Base-by-base conservation (phyloP, 1,140 invertebrate species). In the Diplogasteroides magnus region DNA sequence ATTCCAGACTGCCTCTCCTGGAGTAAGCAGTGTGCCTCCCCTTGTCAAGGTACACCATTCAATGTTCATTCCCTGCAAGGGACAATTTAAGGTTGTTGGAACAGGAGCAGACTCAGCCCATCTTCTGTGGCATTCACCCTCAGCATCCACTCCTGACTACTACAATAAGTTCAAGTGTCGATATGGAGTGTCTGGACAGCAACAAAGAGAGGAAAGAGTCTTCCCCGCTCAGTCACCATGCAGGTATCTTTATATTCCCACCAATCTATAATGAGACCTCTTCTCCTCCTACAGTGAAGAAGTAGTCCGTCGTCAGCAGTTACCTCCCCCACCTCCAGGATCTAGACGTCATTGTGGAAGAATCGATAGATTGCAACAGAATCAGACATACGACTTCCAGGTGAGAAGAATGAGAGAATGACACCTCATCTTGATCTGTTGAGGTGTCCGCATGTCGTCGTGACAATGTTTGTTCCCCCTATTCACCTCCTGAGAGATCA, bases 201-300 rank as follows among this genome's bases (percentile, higher is more conserved):
- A 77, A 59, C 66, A 75, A 55, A 70, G 70, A 11, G 6, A 63
- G 48, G 74, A 82, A 71, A 72, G 73, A 23, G 68, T 75, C 26
- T 82, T 83, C 75, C 80, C 81, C 48, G 80, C 79, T 19, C 74
- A 82, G 27, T 82, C 71, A n/a, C 81, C 79, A 15, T 82, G 80
- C 66, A 75, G 67, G 28, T 48, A 48, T 48, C 37, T 48, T 11
- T 48, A 6, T n/a, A n/a, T n/a, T n/a, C n/a, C n/a, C n/a, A n/a
- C n/a, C n/a, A n/a, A n/a, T n/a, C n/a, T n/a, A n/a, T n/a, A n/a
- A n/a, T n/a, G n/a, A n/a, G n/a, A n/a, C n/a, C n/a, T n/a, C n/a
- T n/a, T n/a, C n/a, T 48, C 19, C 19, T 19, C 6, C 19, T 48
- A 19, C 37, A 48, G 73, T 63, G 66, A 74, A 31, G 73, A 74